Conservation (phyloP, 2,888 invertebrate species). For the Rhimphoctona megacephalus region DNA sequence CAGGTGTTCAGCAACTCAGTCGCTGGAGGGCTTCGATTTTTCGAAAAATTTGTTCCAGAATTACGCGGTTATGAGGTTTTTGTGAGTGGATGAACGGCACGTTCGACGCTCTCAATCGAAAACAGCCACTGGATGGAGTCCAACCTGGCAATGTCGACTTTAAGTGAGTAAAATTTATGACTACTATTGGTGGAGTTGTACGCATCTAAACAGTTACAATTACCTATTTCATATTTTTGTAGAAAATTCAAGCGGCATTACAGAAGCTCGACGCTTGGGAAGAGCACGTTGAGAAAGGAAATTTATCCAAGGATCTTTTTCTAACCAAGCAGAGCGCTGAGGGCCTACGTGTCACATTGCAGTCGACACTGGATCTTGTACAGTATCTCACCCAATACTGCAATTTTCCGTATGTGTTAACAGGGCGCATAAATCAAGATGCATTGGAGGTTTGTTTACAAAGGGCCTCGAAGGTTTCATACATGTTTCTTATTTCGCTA, state of each 20-base stretch:
- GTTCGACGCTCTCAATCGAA: slow-evolving; percentile 64
- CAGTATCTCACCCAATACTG: slow-evolving; percentile 60
- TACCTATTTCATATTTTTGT: slow-evolving; percentile 2
- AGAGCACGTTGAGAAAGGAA: slow-evolving; percentile 25
- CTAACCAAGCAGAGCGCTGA: slow-evolving; percentile 55
- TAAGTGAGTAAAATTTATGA: slow-evolving; percentile 20
- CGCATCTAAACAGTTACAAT: neutral
- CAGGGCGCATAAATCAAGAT: slow-evolving; percentile 71
- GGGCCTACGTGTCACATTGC: slow-evolving; percentile 68
- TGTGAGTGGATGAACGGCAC: slow-evolving; percentile 64
- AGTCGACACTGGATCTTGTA: slow-evolving; percentile 68
- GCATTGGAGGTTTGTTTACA: slow-evolving; percentile 64
- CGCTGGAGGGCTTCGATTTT: slow-evolving; percentile 52
- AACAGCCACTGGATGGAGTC: slow-evolving; percentile 37
- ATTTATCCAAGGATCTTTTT: slow-evolving; percentile 45
- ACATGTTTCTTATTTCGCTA: too few relatives aligned
- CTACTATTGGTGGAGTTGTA: neutral
- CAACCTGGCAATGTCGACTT: slow-evolving; percentile 43
- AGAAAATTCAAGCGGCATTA: slow-evolving; percentile 9
- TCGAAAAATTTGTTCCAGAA: slow-evolving; percentile 42
- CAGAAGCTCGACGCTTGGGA: slow-evolving; percentile 18
- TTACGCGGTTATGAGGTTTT: slow-evolving; percentile 58
- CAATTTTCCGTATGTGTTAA: slow-evolving; percentile 65
- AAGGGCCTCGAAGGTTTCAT: slow-evolving; percentile 5
- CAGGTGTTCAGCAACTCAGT: slow-evolving; percentile 65